Evolutionary conservation across 2,888 invertebrate species (phyloP), one percentile per base, ranked within the genome.

Genomic region (Zhuqinia jingwanae): DNA sequence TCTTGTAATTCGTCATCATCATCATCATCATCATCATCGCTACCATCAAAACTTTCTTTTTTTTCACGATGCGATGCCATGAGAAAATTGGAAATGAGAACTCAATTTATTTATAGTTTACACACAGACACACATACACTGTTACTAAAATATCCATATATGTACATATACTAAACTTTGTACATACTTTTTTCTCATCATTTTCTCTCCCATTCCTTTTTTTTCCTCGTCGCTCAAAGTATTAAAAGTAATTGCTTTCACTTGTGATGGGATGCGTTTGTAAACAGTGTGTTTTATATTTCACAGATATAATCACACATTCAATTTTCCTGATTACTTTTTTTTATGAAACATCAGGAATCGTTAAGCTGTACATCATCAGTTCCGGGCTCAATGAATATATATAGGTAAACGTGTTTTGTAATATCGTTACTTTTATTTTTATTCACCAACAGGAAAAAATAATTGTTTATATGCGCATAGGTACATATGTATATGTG

Each of bases 171-270:
- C 36, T n/a, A n/a, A 36, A 36, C 36, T 36, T 36, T 36, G n/a
- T n/a, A n/a, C 42, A 63, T 17, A n/a, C 36, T 65, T 65, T 63
- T 65, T 65, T 65, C 42, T 22, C 50, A n/a, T 25, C 15, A 47
- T 8, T 5, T 68, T 20, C 10, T 70, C 25, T n/a, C n/a, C n/a
- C n/a, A 22, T 68, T 68, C 45, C 20, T 27, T 17, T 70, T 13
- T 47, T n/a, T 17, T 20, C 58, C 6, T 45, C 25, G 70, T 47
- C n/a, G 50, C 8, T 45, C 25, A 8, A 36, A 36, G 70, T 70
- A 70, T 70, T 70, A 70, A 70, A 70, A 70, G 50, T 70, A 70
- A 70, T 70, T 70, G 70, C 70, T 70, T 70, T 70, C 70, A 70
- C 47, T 70, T 47, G 47, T 70, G 70, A 70, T 50, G 50, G 10